A percentile compares a stretch with the other conserved stretches of the same genome.
These are phyloP conservation scores for Paragorgia papillata DNA, from an alignment of 92 coral and sea anemone genomes.

Conservation along the genomic window DNA sequence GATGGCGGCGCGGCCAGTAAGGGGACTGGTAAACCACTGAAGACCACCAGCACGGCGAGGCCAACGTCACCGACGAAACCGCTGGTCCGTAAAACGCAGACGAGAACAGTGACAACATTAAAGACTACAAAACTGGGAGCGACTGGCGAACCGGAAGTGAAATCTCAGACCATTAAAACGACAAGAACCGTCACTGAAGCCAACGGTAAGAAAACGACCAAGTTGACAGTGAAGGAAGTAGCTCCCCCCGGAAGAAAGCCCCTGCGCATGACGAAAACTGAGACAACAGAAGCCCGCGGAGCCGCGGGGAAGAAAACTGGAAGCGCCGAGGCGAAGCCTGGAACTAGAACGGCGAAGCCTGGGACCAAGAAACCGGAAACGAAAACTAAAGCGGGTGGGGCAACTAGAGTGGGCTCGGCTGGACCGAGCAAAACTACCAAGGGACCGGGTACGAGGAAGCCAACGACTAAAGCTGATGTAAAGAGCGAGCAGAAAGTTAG, in stretches of 20 bases:
- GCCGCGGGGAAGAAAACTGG: neutral
- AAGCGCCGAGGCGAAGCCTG: conserved; percentile 7
- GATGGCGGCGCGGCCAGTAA: conserved; percentile 17
- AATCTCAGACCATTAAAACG: conserved; percentile 57
- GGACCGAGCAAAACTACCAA: neutral
- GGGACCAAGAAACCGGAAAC: conserved; percentile 23
- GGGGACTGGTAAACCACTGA: conserved; percentile 20
- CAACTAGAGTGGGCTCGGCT: neutral
- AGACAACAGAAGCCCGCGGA: conserved; percentile 19
- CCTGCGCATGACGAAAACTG: conserved; percentile 33
- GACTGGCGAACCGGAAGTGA: conserved; percentile 43
- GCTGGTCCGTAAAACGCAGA: conserved; percentile 44
- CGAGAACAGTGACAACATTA: conserved; percentile 49
- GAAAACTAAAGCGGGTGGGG: conserved; percentile 8
- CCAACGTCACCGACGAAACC: conserved; percentile 54
- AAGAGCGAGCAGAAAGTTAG: conserved; percentile 9
- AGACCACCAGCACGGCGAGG: neutral
- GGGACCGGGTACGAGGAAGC: conserved; percentile 21
- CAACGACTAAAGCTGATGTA: conserved; percentile 21
- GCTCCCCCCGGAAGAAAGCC: conserved; percentile 49
- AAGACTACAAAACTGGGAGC: conserved; percentile 42
- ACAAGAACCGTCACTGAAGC: conserved; percentile 49
- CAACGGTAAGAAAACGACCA: conserved; percentile 53
- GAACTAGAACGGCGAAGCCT: neutral
- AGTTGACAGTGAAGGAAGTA: conserved; percentile 64